phyloP scores from a whole-genome alignment of 2,888 invertebrate genomes.

The Erebia epiphron region DNA sequence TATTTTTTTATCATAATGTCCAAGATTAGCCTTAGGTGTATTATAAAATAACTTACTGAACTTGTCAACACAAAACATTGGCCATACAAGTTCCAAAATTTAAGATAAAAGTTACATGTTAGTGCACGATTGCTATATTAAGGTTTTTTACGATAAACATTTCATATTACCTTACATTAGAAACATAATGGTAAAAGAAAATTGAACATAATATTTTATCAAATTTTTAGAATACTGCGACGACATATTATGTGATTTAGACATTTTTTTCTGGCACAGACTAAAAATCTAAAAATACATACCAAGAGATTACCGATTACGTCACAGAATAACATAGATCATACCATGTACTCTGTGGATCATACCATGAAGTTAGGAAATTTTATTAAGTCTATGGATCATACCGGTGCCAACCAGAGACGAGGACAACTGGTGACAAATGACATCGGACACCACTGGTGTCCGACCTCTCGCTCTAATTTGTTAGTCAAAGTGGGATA shows the following conservation, averaged over 20 bases:
- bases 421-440: too few relatives aligned
- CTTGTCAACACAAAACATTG: slow-evolving; percentile 38
- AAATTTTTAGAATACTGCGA: slow-evolving; percentile 12
- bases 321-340: too few relatives aligned
- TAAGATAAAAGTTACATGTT: slow-evolving; percentile 18
- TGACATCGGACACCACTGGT: too few relatives aligned
- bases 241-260: slow-evolving; percentile 10
- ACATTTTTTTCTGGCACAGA: background rate
- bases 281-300: too few relatives aligned
- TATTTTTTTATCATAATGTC: slow-evolving; percentile 47
- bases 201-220: slow-evolving; percentile 5
- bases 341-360: too few relatives aligned
- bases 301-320: too few relatives aligned
- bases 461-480: too few relatives aligned
- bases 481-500: too few relatives aligned
- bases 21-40: slow-evolving; percentile 24
- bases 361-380: too few relatives aligned
- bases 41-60: slow-evolving; percentile 31
- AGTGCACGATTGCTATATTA: background rate
- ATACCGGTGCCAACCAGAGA: too few relatives aligned
- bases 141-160: background rate
- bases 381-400: too few relatives aligned
- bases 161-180: slow-evolving; percentile 12
- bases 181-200: background rate
- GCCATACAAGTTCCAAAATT: background rate